Evolutionary conservation across 1,140 invertebrate species (phyloP).

Genomic region (Parasteatoda tepidariorum): DNA sequence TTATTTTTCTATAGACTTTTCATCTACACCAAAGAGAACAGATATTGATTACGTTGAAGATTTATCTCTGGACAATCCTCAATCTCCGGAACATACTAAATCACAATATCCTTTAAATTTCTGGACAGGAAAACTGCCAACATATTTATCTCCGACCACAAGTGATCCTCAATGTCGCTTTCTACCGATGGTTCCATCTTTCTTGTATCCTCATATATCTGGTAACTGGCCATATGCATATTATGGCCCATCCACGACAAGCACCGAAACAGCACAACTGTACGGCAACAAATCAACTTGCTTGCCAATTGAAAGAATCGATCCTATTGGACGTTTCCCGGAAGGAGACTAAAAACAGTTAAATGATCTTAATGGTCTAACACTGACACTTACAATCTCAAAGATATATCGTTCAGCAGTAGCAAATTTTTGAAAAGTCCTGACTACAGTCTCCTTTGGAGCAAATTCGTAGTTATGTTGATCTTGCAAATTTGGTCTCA

Average conservation of each 20-base stretch:
- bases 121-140: conserved; percentile 19
- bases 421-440: no score
- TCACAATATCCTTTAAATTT: conserved; percentile 6
- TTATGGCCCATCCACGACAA: neutral
- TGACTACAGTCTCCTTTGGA: no score
- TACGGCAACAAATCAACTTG: neutral
- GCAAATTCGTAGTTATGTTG: no score
- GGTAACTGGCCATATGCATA: conserved; percentile 24
- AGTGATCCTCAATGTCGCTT: conserved; percentile 28
- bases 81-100: neutral
- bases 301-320: neutral
- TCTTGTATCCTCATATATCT: conserved; percentile 24
- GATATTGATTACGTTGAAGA: conserved; percentile 7
- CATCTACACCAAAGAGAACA: neutral
- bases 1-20: neutral
- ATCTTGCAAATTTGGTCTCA: no score
- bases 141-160: neutral
- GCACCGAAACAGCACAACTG: neutral
- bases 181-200: conserved; percentile 31
- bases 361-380: no score
- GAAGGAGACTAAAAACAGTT: neutral
- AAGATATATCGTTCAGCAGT: no score
- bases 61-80: neutral
- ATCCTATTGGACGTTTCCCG: neutral
- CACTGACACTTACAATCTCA: no score